Base-by-base conservation (phyloP, 1,140 invertebrate genomes). In the Grapholita molesta region DNA sequence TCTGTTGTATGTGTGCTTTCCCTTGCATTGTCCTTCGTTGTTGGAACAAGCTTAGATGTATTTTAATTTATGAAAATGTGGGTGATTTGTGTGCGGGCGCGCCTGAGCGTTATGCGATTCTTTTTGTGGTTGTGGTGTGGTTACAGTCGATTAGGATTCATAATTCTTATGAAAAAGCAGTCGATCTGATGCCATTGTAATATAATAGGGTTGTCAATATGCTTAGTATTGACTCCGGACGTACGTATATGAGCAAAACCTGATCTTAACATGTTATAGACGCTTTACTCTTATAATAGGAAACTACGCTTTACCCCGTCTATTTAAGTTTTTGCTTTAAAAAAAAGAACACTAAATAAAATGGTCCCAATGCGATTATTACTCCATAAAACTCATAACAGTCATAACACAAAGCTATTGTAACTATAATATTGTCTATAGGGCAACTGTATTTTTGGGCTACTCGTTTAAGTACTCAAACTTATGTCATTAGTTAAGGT, bases 51-150 rank as follows among this genome's bases (percentile, higher is more conserved):
- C 42, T 48, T 48, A 21, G 42, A 48, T 48, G 42, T 48, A 6
- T 48, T 48, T 48, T 48, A 48, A 48, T 48, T 48, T 48, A 48
- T 48, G 42, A 48, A 48, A 48, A 48, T 48, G 42, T 48, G 42
- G 42, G 42, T 48, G 42, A 48, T 48, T 48, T 48, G 42, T 48
- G 42, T 48, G 42, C 42, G 18, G 42, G 42, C 38, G 3, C 28
- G 38, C 42, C 6, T 7, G 42, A 48, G 18, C 42, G 42, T 21
- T 48, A 48, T 48, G 18, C 42, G 42, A 48, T 48, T 18, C 42
- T 48, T 48, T 48, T 48, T 48, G 42, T 48, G 18, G 18, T 12
- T 18, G 15, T 5, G 15, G 35, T 38, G 35, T n/a, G n/a, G n/a
- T 38, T 38, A 38, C 15, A 21, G 42, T 5, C 15, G 18, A 18